A percentile compares a stretch with the other conserved stretches of the same genome.
phyloP scores from a whole-genome alignment of 2,888 invertebrate genomes.

The Argyresthia albistria region DNA sequence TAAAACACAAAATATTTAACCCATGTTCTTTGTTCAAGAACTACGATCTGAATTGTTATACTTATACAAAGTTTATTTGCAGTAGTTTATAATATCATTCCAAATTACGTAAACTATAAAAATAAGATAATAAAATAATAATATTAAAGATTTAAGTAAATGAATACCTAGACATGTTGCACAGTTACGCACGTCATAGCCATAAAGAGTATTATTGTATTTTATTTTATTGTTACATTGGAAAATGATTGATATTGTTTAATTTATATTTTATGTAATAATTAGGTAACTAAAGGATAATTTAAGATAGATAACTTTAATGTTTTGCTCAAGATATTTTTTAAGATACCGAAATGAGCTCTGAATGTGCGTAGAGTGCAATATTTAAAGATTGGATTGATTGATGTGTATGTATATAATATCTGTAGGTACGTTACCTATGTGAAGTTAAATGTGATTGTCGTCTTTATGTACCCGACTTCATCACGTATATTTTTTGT shows the following conservation, averaged over 20 bases:
- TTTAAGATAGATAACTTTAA: too few species aligned
- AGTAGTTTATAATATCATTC: conserved; percentile 11
- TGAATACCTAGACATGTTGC: not conserved
- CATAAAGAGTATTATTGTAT: conserved; percentile 19
- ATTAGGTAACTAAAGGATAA: not conserved
- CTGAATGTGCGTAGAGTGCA: too few species aligned
- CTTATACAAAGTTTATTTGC: conserved; percentile 15
- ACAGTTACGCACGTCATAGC: conserved; percentile 18
- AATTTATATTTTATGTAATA: not conserved
- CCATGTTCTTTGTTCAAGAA: conserved; percentile 5
- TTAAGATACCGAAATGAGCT: too few species aligned
- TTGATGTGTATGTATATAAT: too few species aligned
- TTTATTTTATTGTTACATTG: not conserved
- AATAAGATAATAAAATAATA: conserved; percentile 7
- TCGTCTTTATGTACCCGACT: too few species aligned
- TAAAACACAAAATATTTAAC: conserved; percentile 28
- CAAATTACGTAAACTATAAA: conserved; percentile 10
- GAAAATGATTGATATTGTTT: conserved; percentile 2
- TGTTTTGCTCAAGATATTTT: too few species aligned
- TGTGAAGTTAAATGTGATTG: too few species aligned
- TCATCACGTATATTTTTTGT: too few species aligned
- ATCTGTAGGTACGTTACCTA: too few species aligned
- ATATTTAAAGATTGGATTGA: too few species aligned
- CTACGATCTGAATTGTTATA: conserved; percentile 5
- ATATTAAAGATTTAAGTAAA: conserved; percentile 11